Evolutionary conservation across 37 sponge, comb jelly and placozoan genomes (phyloP), one percentile per base, ranked within the genome.

Genomic region (Cliona cf. orientalis): DNA sequence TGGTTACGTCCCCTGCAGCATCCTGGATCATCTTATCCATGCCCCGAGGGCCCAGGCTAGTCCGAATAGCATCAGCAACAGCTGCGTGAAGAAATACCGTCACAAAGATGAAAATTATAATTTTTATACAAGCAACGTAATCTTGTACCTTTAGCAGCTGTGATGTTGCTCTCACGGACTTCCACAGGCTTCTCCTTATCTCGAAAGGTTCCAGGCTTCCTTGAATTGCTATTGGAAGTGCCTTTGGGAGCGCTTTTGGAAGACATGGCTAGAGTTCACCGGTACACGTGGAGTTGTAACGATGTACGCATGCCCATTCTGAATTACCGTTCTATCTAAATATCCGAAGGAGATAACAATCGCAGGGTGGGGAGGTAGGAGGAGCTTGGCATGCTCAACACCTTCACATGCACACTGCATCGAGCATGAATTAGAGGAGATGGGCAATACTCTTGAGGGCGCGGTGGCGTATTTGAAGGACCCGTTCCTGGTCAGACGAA

Each of bases 11-110:
- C 42, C 99, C 99, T 43, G 53, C 82, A 19, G 74, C 36, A 22
- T 71, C 80, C 80, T 95, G 99, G 71, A 99, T 99, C 99, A 99
- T 99, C 70, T 99, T 99, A 67, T 99, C 99, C 99, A 99, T 99
- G 37, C 99, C 99, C 21, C 91, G 74, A n/a, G 99, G 99, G 12
- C 99, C 99, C n/a, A 99, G 90, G 72, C 99, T 99, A 3, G 99
- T 99, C 35, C 99, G 58, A 43, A 99, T 84, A 45, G 99, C 99
- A 91, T 99, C 97, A 26, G 97, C 97, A 37, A 99, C 95, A 72
- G 95, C 99, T 96, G 58, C 25, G 79, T 21, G 7, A 6, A 1
- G 39, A 25, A 66, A 67, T 61, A 2, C 46, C 29, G 38, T 33
- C 45, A 26, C 11, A 67, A 39, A 9, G 5, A 34, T 9, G 41